Evolutionary conservation across 2,888 invertebrate genomes (phyloP), one percentile per base, ranked within the genome.

Genomic region (Drosophila multiciliata): DNA sequence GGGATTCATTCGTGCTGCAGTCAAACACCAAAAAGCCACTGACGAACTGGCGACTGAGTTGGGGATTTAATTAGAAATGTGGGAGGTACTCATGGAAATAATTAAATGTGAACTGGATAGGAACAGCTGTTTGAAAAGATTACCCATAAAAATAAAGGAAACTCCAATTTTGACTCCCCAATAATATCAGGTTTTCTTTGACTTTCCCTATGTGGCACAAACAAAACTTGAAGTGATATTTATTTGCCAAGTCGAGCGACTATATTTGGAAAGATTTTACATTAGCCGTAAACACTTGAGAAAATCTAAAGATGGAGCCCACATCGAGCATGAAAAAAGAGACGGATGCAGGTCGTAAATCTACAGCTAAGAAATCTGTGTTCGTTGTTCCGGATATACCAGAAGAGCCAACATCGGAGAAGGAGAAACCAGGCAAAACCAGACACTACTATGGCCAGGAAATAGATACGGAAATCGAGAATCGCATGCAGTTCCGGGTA

Each of bases 401-500:
- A 0, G 62, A 61, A 0, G 57, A 53, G 0, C 0, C 55, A 3
- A 0, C 9, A 0, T 12, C 8, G 0, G 0, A 33, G 0, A 42
- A 40, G 1, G 57, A 61, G 20, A 53, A 45, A 8, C 1, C 6
- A 38, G 29, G 11, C 0, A 55, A 66, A 0, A 1, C 29, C 3
- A 62, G 40, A 5, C 77, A 89, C 50, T 63, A 66, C 8, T 87
- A 84, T 57, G 61, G 57, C 0, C 23, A 57, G 38, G 84, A 83
- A 42, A 72, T 84, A 8, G 12, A 33, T 0, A 8, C 42, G 1
- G 68, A 76, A 9, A 58, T 87, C 3, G 63, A 78, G 5, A 68
- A 74, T 32, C 84, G 87, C 7, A 2, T 55, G 9, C 77, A 87
- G 6, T 62, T 89, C 12, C 77, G 63, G 75, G 86, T 87, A 23